Conservation (phyloP, 1,140 invertebrate species). For the Bathynomus jamesi region DNA sequence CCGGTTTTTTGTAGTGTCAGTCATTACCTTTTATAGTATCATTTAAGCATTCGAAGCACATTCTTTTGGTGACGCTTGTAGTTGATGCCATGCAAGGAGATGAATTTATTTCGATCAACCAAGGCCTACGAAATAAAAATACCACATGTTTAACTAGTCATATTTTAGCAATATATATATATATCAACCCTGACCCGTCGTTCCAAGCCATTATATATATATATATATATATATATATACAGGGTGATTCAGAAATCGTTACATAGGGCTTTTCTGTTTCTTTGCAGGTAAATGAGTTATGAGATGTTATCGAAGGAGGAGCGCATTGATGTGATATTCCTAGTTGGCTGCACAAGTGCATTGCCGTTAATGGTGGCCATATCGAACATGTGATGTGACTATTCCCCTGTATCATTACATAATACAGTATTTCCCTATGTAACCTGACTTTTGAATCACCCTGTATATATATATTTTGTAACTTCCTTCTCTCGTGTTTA, state of each 20-base stretch:
- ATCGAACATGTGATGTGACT: no score
- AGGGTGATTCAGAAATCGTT: no score
- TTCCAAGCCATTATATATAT: not conserved
- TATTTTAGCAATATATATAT: not conserved
- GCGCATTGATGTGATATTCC: no score
- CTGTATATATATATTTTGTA: not conserved
- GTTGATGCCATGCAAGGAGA: conserved; percentile 82
- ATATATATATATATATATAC: not conserved
- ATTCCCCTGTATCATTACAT: no score
- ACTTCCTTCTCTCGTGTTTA: not conserved
- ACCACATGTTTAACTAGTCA: not conserved
- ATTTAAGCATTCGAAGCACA: conserved; percentile 79
- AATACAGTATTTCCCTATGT: no score
- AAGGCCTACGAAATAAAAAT: conserved; percentile 51
- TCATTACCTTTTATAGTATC: conserved; percentile 89
- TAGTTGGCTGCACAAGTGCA: no score
- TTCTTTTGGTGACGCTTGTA: conserved; percentile 73
- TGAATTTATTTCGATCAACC: conserved; percentile 91
- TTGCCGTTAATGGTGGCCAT: no score
- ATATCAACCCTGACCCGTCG: not conserved
- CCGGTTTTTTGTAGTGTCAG: no score
- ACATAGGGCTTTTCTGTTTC: no score
- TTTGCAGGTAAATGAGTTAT: no score
- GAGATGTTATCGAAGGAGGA: no score
- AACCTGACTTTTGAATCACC: no score